These are phyloP conservation scores for Microcebus murinus DNA, from an alignment of 2,113 vertebrate genomes.

Conservation along the genomic window DNA sequence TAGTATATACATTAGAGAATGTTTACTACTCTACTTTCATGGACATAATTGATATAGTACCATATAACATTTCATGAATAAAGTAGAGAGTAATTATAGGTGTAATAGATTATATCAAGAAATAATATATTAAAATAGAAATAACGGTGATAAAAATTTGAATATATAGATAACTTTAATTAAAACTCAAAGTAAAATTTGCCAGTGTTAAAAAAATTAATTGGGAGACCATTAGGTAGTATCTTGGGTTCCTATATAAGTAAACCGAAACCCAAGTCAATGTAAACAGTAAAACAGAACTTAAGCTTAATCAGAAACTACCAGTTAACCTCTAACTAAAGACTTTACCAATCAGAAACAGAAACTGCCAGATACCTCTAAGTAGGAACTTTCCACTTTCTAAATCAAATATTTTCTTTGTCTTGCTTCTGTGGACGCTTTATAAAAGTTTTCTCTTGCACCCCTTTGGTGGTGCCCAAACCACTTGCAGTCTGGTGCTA, in stretches of 20 bases:
- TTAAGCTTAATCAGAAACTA: neutral
- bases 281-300: neutral
- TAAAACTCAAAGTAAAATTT: constrained; percentile 6
- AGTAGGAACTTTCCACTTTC: neutral
- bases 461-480: neutral
- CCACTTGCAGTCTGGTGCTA: neutral
- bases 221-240: neutral
- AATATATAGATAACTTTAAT: constrained; percentile 23
- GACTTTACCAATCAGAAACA: too few species aligned
- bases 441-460: neutral
- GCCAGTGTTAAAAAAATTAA: neutral
- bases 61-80: constrained; percentile 36
- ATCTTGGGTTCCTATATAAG: neutral
- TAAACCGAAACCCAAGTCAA: neutral
- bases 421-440: neutral
- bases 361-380: too few species aligned
- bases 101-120: neutral
- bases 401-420: neutral
- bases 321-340: too few species aligned
- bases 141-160: constrained; percentile 18
- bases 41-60: neutral
- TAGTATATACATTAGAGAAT: neutral
- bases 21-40: neutral
- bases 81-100: constrained; percentile 29
- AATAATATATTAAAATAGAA: constrained; percentile 36